Conservation (phyloP, 2,797 vertebrate genomes). For the Chelmon rostratus region DNA sequence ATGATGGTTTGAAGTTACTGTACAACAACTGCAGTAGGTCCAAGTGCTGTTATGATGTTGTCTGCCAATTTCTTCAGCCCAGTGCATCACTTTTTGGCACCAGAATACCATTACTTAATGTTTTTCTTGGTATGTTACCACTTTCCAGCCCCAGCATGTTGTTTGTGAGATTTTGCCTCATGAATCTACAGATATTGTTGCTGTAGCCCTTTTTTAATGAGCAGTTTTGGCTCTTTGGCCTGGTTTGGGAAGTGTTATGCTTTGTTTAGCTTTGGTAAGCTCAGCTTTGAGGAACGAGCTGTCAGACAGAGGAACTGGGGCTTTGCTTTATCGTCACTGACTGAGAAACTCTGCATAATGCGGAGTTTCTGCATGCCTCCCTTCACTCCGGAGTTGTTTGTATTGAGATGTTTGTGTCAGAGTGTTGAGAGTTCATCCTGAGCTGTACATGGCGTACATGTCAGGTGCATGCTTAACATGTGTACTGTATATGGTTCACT, state of each 20-base stretch:
- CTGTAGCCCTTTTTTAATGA: slow-evolving; percentile 1
- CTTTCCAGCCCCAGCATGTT: neutral
- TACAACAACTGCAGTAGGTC: neutral
- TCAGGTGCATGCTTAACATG: neutral
- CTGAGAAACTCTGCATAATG: neutral
- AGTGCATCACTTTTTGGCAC: neutral
- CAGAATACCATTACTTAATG: neutral
- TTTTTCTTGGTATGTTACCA: slow-evolving; percentile 11
- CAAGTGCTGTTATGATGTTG: neutral
- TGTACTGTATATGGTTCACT: neutral
- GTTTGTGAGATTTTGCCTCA: neutral
- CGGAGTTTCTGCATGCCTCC: slow-evolving; percentile 15
- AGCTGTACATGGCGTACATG: neutral
- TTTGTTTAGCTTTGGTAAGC: neutral
- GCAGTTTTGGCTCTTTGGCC: slow-evolving; percentile 1
- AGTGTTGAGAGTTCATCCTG: neutral
- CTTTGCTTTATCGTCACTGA: neutral
- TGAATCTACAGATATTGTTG: slow-evolving; percentile 2
- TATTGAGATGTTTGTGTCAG: slow-evolving; percentile 7
- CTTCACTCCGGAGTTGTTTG: neutral
- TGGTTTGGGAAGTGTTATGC: neutral
- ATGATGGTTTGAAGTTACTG: neutral
- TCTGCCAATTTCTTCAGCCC: neutral
- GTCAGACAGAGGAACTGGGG: slow-evolving; percentile 22
- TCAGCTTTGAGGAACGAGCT: slow-evolving; percentile 32